A percentile compares a stretch with the other conserved stretches of the same genome.
phyloP scores from a whole-genome alignment of 2,797 vertebrate genomes.

The Poeciliopsis infans region DNA sequence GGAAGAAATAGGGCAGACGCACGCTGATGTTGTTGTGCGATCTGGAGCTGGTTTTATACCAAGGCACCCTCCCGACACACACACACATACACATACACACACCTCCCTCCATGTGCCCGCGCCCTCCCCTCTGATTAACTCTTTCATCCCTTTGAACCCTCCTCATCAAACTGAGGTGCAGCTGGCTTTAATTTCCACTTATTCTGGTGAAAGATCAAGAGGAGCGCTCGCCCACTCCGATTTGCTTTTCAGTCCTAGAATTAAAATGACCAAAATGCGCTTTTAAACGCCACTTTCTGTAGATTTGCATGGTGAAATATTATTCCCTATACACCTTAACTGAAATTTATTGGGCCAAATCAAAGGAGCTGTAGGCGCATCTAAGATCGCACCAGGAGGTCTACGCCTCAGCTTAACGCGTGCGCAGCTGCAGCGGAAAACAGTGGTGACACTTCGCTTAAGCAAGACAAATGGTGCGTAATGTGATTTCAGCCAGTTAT shows the following conservation, averaged over 20 bases:
- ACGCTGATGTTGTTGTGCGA: slow-evolving; percentile 70
- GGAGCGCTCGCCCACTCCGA: slow-evolving; percentile 2
- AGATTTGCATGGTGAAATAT: not conserved
- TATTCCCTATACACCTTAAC: not conserved
- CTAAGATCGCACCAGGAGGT: not conserved
- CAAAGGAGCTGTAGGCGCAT: not conserved
- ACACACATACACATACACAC: slow-evolving; percentile 5
- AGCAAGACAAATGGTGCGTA: slow-evolving; percentile 79
- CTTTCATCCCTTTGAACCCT: slow-evolving; percentile 63
- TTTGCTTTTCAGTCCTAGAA: not conserved
- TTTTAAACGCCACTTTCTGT: not conserved
- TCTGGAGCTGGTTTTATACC: slow-evolving; percentile 78
- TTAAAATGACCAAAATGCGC: not conserved
- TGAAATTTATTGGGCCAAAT: not conserved
- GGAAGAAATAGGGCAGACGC: slow-evolving; percentile 53
- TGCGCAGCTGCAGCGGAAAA: slow-evolving; percentile 49
- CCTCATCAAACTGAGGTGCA: slow-evolving; percentile 16
- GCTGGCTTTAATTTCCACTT: slow-evolving; percentile 17
- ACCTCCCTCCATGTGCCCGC: slow-evolving; percentile 56
- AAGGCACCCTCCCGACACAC: slow-evolving; percentile 52
- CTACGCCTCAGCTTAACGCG: not conserved
- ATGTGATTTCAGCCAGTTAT: slow-evolving; percentile 72
- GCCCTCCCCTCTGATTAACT: slow-evolving; percentile 81
- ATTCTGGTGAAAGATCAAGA: slow-evolving; percentile 32
- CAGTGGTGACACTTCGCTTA: slow-evolving; percentile 66